Evolutionary conservation across 2,888 invertebrate genomes (phyloP).

Genomic region (Prosapia bicincta): DNA sequence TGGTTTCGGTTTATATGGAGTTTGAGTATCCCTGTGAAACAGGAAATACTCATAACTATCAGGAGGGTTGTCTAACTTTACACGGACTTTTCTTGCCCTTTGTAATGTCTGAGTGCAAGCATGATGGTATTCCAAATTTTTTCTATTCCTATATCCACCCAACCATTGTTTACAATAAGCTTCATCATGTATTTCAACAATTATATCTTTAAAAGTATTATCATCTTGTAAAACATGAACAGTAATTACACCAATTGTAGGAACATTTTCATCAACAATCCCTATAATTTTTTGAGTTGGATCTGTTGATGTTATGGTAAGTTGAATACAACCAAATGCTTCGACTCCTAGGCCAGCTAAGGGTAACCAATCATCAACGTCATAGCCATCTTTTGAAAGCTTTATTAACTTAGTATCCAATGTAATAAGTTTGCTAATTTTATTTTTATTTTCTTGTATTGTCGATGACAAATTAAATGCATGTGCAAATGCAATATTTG

Average conservation of each 20-base stretch:
- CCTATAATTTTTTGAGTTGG: slow-evolving; percentile 15
- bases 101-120: slow-evolving; percentile 65
- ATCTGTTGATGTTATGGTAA: slow-evolving; percentile 31
- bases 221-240: slow-evolving; percentile 51
- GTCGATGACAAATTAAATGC: slow-evolving; percentile 36
- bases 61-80: background rate
- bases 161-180: slow-evolving; percentile 69
- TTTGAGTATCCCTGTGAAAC: slow-evolving; percentile 60
- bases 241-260: slow-evolving; percentile 52
- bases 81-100: background rate
- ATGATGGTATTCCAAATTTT: slow-evolving; percentile 70
- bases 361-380: slow-evolving; percentile 40
- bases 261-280: slow-evolving; percentile 36
- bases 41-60: slow-evolving; percentile 42
- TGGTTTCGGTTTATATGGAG: slow-evolving; percentile 43
- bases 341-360: slow-evolving; percentile 42
- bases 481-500: slow-evolving; percentile 35
- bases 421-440: slow-evolving; percentile 36
- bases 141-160: slow-evolving; percentile 74
- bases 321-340: slow-evolving; percentile 41
- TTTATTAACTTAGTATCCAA: slow-evolving; percentile 32
- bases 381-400: slow-evolving; percentile 40
- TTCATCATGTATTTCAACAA: slow-evolving; percentile 58
- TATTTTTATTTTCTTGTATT: slow-evolving; percentile 35
- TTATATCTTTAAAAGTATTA: slow-evolving; percentile 48